phyloP scores from a whole-genome alignment of 2,113 vertebrate species.

The Petrocephalus zakoni region DNA sequence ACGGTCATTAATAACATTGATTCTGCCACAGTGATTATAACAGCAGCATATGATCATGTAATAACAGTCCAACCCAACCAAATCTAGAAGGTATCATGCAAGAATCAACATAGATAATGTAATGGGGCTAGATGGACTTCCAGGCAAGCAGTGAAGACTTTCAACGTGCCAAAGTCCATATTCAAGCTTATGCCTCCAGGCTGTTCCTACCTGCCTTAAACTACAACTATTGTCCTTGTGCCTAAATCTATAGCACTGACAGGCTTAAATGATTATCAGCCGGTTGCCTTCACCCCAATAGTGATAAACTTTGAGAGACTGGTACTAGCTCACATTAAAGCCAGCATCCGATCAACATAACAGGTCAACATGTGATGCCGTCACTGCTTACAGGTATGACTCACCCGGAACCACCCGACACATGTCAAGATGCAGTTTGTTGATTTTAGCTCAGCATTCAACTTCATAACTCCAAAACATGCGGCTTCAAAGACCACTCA shows the following conservation, averaged over 20 bases:
- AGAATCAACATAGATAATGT: background rate
- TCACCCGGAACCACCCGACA: too few species aligned
- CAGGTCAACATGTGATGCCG: too few species aligned
- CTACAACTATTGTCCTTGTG: background rate
- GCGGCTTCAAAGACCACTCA: too few species aligned
- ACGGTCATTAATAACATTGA: background rate
- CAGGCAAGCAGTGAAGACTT: background rate
- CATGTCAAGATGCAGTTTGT: too few species aligned
- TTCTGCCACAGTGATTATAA: background rate
- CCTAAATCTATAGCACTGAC: background rate
- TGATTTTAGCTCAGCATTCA: too few species aligned
- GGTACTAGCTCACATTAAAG: too few species aligned
- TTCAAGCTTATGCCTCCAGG: background rate
- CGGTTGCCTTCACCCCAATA: too few species aligned
- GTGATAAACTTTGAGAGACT: too few species aligned
- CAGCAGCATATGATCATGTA: background rate
- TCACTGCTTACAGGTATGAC: too few species aligned
- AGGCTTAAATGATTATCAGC: background rate
- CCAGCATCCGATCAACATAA: too few species aligned
- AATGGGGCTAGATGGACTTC: background rate
- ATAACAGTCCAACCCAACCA: background rate
- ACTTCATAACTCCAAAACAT: too few species aligned
- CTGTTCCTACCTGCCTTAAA: background rate
- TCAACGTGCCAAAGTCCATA: background rate
- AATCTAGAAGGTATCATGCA: background rate